Base-by-base conservation (phyloP, 1,140 invertebrate species). In the Hesperophylax magnus region DNA sequence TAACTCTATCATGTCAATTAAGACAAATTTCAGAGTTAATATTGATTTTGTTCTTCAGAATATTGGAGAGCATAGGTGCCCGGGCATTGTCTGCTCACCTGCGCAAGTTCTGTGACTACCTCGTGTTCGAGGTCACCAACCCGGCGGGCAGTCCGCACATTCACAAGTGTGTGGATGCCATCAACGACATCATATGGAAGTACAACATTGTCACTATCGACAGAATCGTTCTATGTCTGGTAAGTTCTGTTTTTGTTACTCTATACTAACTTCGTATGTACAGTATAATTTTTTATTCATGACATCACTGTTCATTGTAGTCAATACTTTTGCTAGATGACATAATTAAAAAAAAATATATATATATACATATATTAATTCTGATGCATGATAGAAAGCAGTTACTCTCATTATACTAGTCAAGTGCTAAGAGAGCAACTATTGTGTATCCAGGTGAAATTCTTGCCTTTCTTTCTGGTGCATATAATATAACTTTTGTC, bases 141-240 rank as follows among this genome's bases (percentile, higher is more conserved):
- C 95, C 94, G 17, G 93, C 94, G 5, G 95, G 94, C 79, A 95
- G 95, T 2, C 89, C 91, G 22, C 95, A 96, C 85, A 96, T 98
- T 7, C 96, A 96, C 85, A 98, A 97, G 87, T 97, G 96, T 85
- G 96, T 98, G 2, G 97, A 99, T 85, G 97, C 97, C 0, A 94
- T 99, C 63, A 98, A 97, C 87, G 96, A 97, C 84, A 96, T 99
- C 92, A 97, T 99, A 65, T 99, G 98, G 98, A 98, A 98, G 85
- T 98, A 97, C 86, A 98, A 98, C 87, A 97, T 99, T 81, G 94
- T 99, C 53, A 97, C 97, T 9, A 96, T 99, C 65, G 98, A 99
- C 88, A 91, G 97, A 80, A 91, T 99, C 1, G 94, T 99, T 9
- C 90, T 99, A 14, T 98, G 97, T 86, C 88, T 98, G 86, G 94